These are phyloP conservation scores for Tenthredo distinguenda DNA, from an alignment of 2,888 invertebrate genomes.

Conservation along the genomic window DNA sequence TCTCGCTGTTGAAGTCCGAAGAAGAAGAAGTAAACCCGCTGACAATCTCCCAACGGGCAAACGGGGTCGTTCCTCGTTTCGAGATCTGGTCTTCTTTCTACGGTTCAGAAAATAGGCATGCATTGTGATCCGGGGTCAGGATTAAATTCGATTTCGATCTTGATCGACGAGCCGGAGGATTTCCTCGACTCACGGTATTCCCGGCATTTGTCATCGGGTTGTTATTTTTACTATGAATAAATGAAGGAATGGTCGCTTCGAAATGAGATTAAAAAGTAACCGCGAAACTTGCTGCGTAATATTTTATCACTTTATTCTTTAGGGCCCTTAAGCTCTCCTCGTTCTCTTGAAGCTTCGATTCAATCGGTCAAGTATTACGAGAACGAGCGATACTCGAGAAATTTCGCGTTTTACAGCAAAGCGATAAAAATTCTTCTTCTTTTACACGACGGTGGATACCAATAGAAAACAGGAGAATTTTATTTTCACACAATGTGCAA, in stretches of 20 bases:
- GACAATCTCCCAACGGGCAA: neutral
- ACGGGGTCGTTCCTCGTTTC: neutral
- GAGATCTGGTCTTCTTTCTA: neutral
- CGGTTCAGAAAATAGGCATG: neutral
- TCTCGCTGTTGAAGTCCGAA: neutral
- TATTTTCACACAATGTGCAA: neutral
- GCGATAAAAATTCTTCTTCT: neutral
- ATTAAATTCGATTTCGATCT: neutral
- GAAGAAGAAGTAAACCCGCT: neutral
- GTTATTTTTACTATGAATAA: neutral
- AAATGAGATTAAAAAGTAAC: slow-evolving; percentile 35
- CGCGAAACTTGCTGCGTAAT: neutral
- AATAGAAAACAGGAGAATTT: neutral
- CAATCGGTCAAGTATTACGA: slow-evolving; percentile 16
- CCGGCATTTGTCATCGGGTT: no score
- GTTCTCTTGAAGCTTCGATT: neutral
- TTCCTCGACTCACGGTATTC: neutral
- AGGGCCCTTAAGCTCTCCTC: slow-evolving; percentile 4
- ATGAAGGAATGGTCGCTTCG: neutral
- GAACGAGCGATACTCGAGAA: neutral
- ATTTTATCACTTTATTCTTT: slow-evolving; percentile 1
- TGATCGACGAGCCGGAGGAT: neutral
- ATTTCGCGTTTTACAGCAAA: neutral
- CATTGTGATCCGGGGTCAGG: neutral
- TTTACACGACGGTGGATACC: neutral